A percentile compares a stretch with the other conserved stretches of the same genome.
Conservation (phyloP, 2,113 vertebrate species). For the Ivindomyrus marchei region DNA sequence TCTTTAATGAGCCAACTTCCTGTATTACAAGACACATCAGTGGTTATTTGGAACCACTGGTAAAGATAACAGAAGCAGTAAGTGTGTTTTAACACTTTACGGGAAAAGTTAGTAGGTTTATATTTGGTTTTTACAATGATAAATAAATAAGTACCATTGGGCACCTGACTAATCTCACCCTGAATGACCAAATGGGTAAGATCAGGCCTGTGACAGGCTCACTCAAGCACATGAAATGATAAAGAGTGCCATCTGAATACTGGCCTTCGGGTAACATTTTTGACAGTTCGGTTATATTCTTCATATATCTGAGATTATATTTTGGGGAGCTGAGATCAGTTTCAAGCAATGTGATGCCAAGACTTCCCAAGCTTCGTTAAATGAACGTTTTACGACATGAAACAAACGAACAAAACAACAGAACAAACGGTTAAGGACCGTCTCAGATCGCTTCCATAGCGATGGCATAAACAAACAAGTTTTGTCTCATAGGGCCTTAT, state of each 20-base stretch:
- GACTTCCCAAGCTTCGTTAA: not conserved
- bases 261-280: not conserved
- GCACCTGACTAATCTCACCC: not conserved
- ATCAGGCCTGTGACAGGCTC: not conserved
- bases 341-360: not conserved
- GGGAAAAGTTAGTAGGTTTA: not conserved
- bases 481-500: not conserved
- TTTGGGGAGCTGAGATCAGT: not conserved
- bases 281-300: not conserved
- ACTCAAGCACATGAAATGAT: not conserved
- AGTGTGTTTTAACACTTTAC: slow-evolving; percentile 28
- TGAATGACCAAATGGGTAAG: not conserved
- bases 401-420: not conserved
- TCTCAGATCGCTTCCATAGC: slow-evolving; percentile 9
- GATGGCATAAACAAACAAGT: slow-evolving; percentile 19
- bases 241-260: not conserved
- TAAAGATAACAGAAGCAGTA: slow-evolving; percentile 32
- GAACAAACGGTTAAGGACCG: not conserved
- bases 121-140: not conserved
- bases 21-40: not conserved
- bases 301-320: not conserved
- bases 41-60: slow-evolving; percentile 23
- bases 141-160: not conserved
- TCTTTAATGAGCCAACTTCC: not conserved
- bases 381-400: not conserved